Percentiles rank a stretch among this genome's conserved stretches.
phyloP scores from a whole-genome alignment of 2,888 invertebrate species.

The Apoda limacodes region DNA sequence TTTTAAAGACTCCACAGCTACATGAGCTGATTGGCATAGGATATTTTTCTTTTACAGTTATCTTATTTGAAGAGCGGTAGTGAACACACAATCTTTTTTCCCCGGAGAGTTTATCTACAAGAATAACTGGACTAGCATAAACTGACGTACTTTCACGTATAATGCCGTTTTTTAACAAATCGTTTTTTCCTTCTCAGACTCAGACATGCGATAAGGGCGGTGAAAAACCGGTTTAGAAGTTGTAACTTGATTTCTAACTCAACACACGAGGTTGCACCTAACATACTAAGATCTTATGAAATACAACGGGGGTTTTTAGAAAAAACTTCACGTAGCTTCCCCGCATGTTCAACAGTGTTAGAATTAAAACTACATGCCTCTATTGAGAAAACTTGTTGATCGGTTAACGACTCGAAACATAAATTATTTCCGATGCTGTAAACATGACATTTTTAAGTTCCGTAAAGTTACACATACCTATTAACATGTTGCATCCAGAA shows the following conservation, averaged over 20 bases:
- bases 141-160: constrained; percentile 5
- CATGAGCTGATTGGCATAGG: constrained; percentile 14
- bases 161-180: constrained; percentile 3
- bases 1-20: constrained; percentile 13
- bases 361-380: no score
- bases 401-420: constrained; percentile 11
- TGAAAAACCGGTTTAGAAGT: no score
- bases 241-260: no score
- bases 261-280: no score
- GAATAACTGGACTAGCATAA: constrained; percentile 9
- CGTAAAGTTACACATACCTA: constrained; percentile 19
- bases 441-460: constrained; percentile 19
- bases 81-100: constrained; percentile 21
- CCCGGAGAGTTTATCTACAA: constrained; percentile 22
- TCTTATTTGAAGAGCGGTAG: constrained; percentile 25
- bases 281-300: no score
- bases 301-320: no score
- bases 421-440: constrained; percentile 12
- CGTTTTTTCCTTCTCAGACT: no score
- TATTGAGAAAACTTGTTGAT: no score
- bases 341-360: no score
- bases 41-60: constrained; percentile 26
- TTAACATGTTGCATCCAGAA: constrained; percentile 13
- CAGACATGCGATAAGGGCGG: no score
- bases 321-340: no score